Evolutionary conservation across 2,888 invertebrate genomes (phyloP).

Genomic region (Chrysolina americana): DNA sequence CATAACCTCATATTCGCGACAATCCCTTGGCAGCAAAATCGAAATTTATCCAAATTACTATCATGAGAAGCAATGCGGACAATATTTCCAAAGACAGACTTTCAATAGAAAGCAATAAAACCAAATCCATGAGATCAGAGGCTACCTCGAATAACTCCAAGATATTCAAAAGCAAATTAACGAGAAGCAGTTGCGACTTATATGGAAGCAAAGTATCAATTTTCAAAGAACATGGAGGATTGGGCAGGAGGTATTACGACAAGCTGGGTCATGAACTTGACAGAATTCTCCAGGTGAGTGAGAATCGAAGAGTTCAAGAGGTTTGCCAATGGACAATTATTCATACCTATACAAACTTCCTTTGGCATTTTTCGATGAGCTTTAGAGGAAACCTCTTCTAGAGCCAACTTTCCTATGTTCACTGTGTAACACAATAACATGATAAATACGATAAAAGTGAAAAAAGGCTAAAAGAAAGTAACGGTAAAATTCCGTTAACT

Average conservation of each 20-base stretch:
- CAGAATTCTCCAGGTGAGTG: conserved; percentile 61
- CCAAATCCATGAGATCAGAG: neutral
- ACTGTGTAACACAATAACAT: too few relatives aligned
- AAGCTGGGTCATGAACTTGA: conserved; percentile 54
- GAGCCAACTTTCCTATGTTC: too few relatives aligned
- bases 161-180: conserved; percentile 18
- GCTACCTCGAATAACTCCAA: neutral
- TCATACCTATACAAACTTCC: too few relatives aligned
- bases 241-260: conserved; percentile 59
- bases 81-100: neutral
- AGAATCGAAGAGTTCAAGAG: too few relatives aligned
- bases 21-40: neutral
- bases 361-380: too few relatives aligned
- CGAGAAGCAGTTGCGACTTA: conserved; percentile 28
- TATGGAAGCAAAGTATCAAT: conserved; percentile 39
- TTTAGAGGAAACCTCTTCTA: too few relatives aligned
- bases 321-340: too few relatives aligned
- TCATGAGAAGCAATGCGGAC: neutral
- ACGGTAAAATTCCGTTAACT: too few relatives aligned
- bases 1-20: neutral
- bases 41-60: neutral
- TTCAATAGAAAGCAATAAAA: neutral
- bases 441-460: too few relatives aligned
- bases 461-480: too few relatives aligned
- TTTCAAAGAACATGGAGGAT: conserved; percentile 54